A percentile compares a stretch with the other conserved stretches of the same genome.
These are phyloP conservation scores for Stictonetta naevosa DNA, from an alignment of 2,113 vertebrate genomes.

Conservation along the genomic window DNA sequence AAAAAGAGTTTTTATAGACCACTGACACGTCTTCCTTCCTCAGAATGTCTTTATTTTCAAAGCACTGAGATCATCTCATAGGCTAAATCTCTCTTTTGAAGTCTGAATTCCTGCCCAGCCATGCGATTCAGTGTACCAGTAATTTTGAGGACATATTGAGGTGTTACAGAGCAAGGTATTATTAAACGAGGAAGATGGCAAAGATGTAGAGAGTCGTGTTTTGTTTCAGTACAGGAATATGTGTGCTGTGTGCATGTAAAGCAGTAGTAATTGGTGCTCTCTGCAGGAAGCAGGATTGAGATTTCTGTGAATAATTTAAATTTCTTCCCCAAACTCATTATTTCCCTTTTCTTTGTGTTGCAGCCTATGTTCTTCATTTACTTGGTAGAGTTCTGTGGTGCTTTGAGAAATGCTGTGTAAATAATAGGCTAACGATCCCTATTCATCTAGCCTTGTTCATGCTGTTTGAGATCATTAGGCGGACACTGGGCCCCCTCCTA, in stretches of 20 bases:
- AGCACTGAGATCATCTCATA: neutral
- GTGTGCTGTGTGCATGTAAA: neutral
- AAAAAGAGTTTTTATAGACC: neutral
- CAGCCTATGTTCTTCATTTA: neutral
- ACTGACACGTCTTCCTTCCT: neutral
- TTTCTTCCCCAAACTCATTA: constrained; percentile 1
- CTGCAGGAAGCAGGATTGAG: neutral
- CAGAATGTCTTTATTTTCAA: neutral
- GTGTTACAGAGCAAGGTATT: neutral
- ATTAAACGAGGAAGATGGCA: neutral
- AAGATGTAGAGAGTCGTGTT: neutral
- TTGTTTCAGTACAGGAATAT: neutral
- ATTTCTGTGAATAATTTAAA: neutral
- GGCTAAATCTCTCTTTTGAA: neutral
- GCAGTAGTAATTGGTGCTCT: neutral
- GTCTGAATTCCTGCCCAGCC: neutral
- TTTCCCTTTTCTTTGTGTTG: neutral
- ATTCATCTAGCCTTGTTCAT: constrained; percentile 15
- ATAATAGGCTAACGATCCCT: constrained; percentile 23
- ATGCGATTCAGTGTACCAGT: neutral
- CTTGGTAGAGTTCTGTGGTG: neutral
- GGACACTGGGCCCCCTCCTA: neutral
- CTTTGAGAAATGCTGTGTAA: constrained; percentile 47
- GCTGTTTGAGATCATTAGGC: constrained; percentile 45
- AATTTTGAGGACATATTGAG: neutral